These are phyloP conservation scores for Prionace glauca DNA, from an alignment of 2,797 vertebrate species.

Conservation along the genomic window DNA sequence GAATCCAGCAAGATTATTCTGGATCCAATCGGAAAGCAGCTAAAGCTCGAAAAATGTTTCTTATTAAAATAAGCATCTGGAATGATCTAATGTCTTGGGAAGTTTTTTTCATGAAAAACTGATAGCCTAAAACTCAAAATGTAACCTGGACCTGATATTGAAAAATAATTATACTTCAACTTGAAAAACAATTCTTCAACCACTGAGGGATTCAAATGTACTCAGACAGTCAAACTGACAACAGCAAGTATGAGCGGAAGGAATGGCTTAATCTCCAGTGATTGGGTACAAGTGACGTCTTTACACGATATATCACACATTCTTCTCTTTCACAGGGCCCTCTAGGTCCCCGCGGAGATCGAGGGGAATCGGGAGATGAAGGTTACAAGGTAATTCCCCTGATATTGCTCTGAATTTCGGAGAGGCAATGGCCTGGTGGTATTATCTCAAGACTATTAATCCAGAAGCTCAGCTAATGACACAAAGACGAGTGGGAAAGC, in stretches of 20 bases:
- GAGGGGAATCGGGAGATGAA: conserved; percentile 77
- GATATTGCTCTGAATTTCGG: not conserved
- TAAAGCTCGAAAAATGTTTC: not conserved
- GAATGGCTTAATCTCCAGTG: not conserved
- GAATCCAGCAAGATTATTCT: not conserved
- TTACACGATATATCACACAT: no score
- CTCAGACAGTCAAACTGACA: not conserved
- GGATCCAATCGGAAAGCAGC: not conserved
- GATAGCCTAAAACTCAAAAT: not conserved
- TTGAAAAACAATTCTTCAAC: not conserved
- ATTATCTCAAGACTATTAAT: no score
- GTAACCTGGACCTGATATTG: not conserved
- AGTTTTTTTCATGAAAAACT: not conserved
- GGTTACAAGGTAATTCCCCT: conserved; percentile 77
- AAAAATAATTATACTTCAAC: not conserved
- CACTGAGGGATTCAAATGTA: no score
- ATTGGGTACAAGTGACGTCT: not conserved
- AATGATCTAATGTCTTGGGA: not conserved
- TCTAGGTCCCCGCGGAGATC: conserved; percentile 75
- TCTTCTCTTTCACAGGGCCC: conserved; percentile 61
- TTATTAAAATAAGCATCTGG: not conserved
- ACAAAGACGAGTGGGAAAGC: no score
- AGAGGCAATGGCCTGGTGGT: no score
- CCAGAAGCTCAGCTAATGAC: no score
- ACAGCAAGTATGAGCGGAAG: not conserved